These are phyloP conservation scores for Nasonia vitripennis DNA, from an alignment of 1,140 invertebrate species.

Conservation along the genomic window DNA sequence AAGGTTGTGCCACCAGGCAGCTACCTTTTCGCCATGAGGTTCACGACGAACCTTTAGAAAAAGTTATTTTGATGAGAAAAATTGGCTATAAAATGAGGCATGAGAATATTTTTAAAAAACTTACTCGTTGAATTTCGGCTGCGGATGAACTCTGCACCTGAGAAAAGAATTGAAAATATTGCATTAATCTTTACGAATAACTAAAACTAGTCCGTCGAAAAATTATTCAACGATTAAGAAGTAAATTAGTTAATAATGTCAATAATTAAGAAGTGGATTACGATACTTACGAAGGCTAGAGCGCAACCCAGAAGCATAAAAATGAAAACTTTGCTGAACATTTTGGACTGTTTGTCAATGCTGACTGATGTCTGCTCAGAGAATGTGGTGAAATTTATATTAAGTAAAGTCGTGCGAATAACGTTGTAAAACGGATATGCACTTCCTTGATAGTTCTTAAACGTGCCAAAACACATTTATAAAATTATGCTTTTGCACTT, in stretches of 20 bases:
- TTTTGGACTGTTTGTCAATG: background rate
- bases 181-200: no score
- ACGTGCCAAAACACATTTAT: background rate
- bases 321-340: background rate
- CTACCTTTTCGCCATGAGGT: background rate
- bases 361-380: background rate
- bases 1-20: background rate
- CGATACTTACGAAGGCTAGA: background rate
- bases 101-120: no score
- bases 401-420: background rate
- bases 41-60: background rate
- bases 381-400: background rate
- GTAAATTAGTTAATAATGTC: background rate
- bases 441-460: background rate
- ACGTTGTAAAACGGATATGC: background rate
- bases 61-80: no score
- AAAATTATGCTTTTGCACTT: no score
- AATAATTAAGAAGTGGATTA: background rate
- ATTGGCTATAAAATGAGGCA: no score
- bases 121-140: no score
- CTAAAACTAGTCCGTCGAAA: no score
- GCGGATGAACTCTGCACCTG: no score
- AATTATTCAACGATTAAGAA: background rate
- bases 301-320: background rate
- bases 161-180: no score